phyloP scores from a whole-genome alignment of 1,140 invertebrate species.

The Oryctes rhinoceros region DNA sequence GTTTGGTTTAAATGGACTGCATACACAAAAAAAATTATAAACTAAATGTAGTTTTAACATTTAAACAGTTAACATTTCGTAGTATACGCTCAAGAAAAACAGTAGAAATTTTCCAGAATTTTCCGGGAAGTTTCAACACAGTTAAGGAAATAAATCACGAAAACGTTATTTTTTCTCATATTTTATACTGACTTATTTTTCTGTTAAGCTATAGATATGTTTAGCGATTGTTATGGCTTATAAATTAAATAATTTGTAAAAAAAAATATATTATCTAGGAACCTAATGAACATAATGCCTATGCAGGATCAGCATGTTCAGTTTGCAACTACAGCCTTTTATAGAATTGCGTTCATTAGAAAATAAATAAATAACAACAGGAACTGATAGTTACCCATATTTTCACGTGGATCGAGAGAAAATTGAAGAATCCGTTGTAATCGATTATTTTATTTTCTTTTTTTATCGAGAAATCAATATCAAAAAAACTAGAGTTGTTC shows the following conservation, averaged over 20 bases:
- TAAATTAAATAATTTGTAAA: background rate
- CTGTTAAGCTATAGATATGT: slow-evolving; percentile 29
- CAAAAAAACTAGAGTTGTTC: background rate
- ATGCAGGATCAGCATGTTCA: too few species aligned
- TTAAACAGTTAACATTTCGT: background rate
- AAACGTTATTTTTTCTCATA: background rate
- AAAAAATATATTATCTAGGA: too few species aligned
- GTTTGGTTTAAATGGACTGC: too few species aligned
- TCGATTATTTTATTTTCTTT: background rate
- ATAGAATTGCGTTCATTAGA: background rate
- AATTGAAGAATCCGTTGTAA: background rate
- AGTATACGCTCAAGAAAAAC: slow-evolving; percentile 18
- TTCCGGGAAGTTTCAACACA: background rate
- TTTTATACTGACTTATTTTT: slow-evolving; percentile 21
- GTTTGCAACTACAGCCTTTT: background rate
- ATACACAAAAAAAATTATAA: background rate
- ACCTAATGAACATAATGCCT: too few species aligned
- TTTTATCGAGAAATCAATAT: background rate
- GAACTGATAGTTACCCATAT: slow-evolving; percentile 36
- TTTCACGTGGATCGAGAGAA: background rate
- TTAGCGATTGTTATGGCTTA: slow-evolving; percentile 25
- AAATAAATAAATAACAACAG: slow-evolving; percentile 5
- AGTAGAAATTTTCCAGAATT: slow-evolving; percentile 19
- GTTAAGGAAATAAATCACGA: background rate
- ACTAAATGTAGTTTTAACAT: background rate